Base-by-base conservation (phyloP, 2,113 vertebrate genomes). In the Edolisoma coerulescens region DNA sequence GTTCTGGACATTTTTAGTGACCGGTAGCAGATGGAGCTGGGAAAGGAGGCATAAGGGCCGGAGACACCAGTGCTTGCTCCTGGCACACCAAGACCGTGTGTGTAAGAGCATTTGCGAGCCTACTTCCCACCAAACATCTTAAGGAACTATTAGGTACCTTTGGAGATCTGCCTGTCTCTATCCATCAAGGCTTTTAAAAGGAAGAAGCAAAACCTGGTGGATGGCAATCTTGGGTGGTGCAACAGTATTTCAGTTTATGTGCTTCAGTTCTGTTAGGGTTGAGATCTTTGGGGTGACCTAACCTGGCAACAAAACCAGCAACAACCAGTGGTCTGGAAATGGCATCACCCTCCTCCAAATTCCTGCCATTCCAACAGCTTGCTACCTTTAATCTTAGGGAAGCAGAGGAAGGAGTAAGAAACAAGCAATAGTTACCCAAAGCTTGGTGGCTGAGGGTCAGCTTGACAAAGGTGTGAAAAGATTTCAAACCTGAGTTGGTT, bases 21-120 rank as follows among this genome's bases (percentile, higher is more conserved):
- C 42, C 37, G 47, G 37, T 53, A 47, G 81, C 54, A 68, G 81
- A 16, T 27, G 80, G 71, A 90, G 54, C 68, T 63, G 88, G 74
- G 53, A 77, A 50, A 53, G 81, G 53, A 63, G 52, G 26, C 1
- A 0, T 35, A 28, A 47, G 60, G 63, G 47, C 32, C 10, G 0
- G 61, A 44, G 42, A 13, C 18, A 7, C 18, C 2, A 4, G 9
- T 50, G 54, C 35, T 85, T 56, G 57, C 52, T 86, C 45, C 73
- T 37, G 75, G 26, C 39, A 24, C 2, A 1, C 59, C 76, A 13
- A 54, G 35, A n/a, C 33, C 17, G 0, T 13, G 37, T 33, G 39
- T 33, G 19, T 44, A 22, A 65, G 52, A 52, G 59, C 44, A 22
- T 78, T 70, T 32, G 11, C 4, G 2, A 86, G 42, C 52, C 69